Evolutionary conservation across 2,797 vertebrate species (phyloP).

Genomic region (Eulemur albifrons): DNA sequence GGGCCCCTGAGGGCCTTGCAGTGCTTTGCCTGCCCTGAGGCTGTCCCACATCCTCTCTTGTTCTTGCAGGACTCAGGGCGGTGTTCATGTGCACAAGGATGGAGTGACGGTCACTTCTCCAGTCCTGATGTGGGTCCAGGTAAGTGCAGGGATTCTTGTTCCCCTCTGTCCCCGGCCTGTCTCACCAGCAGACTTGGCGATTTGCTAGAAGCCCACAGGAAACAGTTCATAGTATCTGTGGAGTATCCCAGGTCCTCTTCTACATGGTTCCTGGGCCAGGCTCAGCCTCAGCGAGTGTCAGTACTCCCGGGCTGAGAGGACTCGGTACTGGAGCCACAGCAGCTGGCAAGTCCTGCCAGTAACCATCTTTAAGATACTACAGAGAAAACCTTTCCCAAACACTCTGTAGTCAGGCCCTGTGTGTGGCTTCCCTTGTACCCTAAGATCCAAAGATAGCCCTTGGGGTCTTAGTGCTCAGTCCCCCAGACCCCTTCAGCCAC

Average conservation of each 20-base stretch:
- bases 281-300: not conserved
- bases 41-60: not conserved
- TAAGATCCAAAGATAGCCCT: not conserved
- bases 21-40: not conserved
- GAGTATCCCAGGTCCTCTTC: not conserved
- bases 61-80: slow-evolving; percentile 91
- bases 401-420: not conserved
- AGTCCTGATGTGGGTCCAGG: slow-evolving; percentile 97
- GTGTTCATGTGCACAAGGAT: slow-evolving; percentile 90
- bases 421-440: not conserved
- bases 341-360: not conserved
- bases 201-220: not conserved
- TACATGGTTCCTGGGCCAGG: not conserved
- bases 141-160: slow-evolving; percentile 72
- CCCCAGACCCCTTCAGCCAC: not conserved
- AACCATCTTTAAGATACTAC: not conserved
- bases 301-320: not conserved
- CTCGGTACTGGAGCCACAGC: not conserved
- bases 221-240: not conserved
- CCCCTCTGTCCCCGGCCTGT: not conserved
- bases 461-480: not conserved
- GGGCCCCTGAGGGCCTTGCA: not conserved
- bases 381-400: not conserved
- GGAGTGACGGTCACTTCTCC: slow-evolving; percentile 94
- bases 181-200: not conserved